Evolutionary conservation across 35 echinoderm and acorn worm species (phyloP), one percentile per base, ranked within the genome.

Genomic region (Apostichopus japonicus): DNA sequence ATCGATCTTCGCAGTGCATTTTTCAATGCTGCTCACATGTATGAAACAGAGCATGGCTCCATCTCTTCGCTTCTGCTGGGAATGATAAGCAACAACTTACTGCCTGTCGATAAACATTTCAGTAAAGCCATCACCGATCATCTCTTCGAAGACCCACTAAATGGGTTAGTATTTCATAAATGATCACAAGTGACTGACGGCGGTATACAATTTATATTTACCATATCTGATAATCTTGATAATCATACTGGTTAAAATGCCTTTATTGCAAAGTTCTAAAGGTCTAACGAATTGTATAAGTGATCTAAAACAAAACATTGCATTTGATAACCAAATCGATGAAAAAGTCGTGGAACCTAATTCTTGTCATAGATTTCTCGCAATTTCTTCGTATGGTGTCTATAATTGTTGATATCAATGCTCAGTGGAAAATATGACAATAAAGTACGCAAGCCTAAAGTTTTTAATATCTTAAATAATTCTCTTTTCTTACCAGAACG

Each of bases 11-110:
- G 27, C 1, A 24, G 23, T 24, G 78, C 78, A 1, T 92, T 92
- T 78, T 92, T 92, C 57, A 80, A 92, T 53, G 89, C 89, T 6
- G 53, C 51, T 21, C 73, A 78, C 15, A 22, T 91, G 73, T 91
- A 77, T 57, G 33, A 44, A 44, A 44, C 33, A 44, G 89, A 91
- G 53, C 56, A 82, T 10, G 91, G 91, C 51, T 77, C 75, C 13
- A 33, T 83, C 13, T 77, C 77, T 14, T 67, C 91, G 11, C 59
- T 92, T 44, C 16, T 92, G 4, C 77, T 80, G 0, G 91, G 91
- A 6, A 82, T 92, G 77, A 22, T 92, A 23, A 6, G 56, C 4
- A 24, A n/a, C 4, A 24, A 77, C 24, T 11, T 62, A 5, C 62
- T 65, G 24, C 54, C 77, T 4, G 55, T 92, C 17, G 79, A 83